Evolutionary conservation across 2,113 vertebrate genomes (phyloP).

Genomic region (Speoplatyrhinus poulsoni): DNA sequence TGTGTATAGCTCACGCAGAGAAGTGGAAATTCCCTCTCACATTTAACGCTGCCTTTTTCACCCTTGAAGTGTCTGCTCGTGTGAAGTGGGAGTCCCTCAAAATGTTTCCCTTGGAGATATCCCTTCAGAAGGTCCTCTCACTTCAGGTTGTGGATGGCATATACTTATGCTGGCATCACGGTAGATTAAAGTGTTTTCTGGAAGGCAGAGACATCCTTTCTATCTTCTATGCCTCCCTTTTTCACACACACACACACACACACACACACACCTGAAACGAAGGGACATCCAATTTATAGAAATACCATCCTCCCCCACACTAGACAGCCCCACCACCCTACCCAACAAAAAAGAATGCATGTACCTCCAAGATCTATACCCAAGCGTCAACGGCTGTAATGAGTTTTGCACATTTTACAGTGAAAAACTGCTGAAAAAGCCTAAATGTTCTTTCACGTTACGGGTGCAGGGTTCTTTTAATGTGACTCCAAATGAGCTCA

Average conservation of each 20-base stretch:
- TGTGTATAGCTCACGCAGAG: too few species aligned
- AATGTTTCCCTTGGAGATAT: constrained; percentile 17
- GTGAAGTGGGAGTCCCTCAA: background rate
- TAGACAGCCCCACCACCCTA: constrained; percentile 35
- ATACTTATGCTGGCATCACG: constrained; percentile 28
- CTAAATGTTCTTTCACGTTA: constrained; percentile 48
- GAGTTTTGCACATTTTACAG: constrained; percentile 63
- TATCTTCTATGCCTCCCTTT: background rate
- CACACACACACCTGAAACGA: constrained; percentile 33
- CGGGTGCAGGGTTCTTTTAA: constrained; percentile 63
- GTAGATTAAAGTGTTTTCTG: constrained; percentile 23
- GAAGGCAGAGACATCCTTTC: background rate
- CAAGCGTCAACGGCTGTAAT: constrained; percentile 65
- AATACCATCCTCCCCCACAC: constrained; percentile 42
- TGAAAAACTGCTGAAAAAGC: constrained; percentile 66
- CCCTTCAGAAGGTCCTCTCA: constrained; percentile 5
- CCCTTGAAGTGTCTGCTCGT: background rate
- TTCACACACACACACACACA: background rate
- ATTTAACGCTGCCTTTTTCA: background rate
- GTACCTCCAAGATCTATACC: constrained; percentile 70
- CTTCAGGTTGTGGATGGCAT: constrained; percentile 29
- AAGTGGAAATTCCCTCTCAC: background rate
- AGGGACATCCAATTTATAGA: constrained; percentile 50
- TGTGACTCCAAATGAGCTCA: constrained; percentile 72
- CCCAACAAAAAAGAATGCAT: constrained; percentile 39